Conservation (phyloP, 2,113 vertebrate genomes). For the Rissa tridactyla region DNA sequence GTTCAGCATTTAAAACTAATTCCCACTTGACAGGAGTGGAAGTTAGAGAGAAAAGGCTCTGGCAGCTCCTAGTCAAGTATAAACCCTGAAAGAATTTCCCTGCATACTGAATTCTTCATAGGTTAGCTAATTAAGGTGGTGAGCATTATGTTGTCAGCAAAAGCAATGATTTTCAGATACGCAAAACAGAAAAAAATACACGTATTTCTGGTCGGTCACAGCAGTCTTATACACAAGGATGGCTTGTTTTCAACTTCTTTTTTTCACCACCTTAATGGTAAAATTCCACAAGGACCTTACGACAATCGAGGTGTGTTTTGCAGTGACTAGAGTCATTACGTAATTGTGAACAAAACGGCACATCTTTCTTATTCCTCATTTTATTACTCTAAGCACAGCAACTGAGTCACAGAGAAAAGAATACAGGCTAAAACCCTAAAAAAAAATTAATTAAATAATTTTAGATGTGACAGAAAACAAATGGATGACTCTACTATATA, state of each 20-base stretch:
- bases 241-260: not conserved
- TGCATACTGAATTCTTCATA: not conserved
- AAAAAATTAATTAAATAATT: not conserved
- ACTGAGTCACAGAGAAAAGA: constrained; percentile 33
- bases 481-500: not conserved
- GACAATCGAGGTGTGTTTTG: not conserved
- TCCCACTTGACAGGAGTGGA: not conserved
- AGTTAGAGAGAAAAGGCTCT: not conserved
- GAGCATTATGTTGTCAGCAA: not conserved
- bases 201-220: not conserved
- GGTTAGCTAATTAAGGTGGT: not conserved
- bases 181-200: not conserved
- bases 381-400: not conserved
- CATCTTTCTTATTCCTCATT: not conserved
- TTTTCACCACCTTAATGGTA: not conserved
- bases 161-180: not conserved
- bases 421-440: not conserved
- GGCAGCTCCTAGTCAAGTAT: not conserved
- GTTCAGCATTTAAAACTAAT: not conserved
- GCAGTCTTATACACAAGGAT: not conserved
- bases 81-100: not conserved
- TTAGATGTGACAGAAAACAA: not conserved
- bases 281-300: not conserved
- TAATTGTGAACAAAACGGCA: not conserved
- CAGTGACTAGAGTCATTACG: not conserved